Evolutionary conservation across 2,797 vertebrate genomes (phyloP), one percentile per base, ranked within the genome.

Genomic region (Hirundo rustica): DNA sequence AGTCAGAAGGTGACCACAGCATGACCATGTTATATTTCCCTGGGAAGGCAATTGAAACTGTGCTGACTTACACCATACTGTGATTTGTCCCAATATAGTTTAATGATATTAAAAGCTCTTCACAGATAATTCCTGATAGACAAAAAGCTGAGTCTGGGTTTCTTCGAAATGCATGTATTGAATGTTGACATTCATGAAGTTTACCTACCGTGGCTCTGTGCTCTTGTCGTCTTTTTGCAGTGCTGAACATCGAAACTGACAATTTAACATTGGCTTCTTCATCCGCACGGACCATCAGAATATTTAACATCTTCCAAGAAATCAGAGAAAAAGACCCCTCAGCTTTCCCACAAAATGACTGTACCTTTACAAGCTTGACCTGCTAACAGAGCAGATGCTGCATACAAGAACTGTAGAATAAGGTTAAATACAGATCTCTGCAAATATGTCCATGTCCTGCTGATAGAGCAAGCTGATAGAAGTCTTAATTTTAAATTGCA

Each of bases 201-300:
- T 60, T 48, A 44, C 98, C 95, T 94, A 98, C 98, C 97, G 80
- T 92, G 34, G 95, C 97, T 91, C 98, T 96, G 9, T 96, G 89
- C 47, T 98, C 95, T 53, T 91, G 91, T 67, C 84, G 96, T 88
- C 96, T 98, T 67, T 96, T 98, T 92, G 98, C 92, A 5, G 97
- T 95, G 62, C 98, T 95, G 4, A 98, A 98, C 55, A 97, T 97
- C 21, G 98, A 98, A 91, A 98, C 93, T 2, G 85, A 93, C 67
- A 99, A 66, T 17, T 91, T 89, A n/a, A 97, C 78, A 2, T 91
- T 77, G 4, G 54, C 94, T 60, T 98, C 98, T 89, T 98, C 98
- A 17, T 97, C 95, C 86, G 96, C 74, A 11, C 97, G 97, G 9
- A 96, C 84, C 68, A 86, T 93, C 76, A 99, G 96, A 91, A 99